Evolutionary conservation across 2,888 invertebrate genomes (phyloP), one percentile per base, ranked within the genome.

Genomic region (Epistrophe eligans): DNA sequence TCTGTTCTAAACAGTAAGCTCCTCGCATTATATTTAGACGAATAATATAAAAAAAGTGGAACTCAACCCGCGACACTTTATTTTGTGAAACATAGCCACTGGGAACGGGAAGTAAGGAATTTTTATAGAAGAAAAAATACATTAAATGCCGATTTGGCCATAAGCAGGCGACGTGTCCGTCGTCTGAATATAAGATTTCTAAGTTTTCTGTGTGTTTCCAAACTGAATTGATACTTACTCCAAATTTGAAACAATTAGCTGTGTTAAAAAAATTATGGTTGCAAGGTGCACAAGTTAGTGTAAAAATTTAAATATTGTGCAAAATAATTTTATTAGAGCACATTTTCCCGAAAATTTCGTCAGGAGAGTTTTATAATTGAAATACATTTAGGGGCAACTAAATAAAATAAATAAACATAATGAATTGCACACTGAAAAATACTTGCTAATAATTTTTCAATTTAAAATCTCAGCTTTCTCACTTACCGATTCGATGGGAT

Each of bases 401-500:
- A 24, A 24, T 24, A 24, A 24, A 24, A 24, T 24, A 24, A 24
- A 24, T 24, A 73, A 67, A 66, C 57, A 62, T 74, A n/a, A 17
- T 58, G 17, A 58, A 62, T 45, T 43, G 35, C 13, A 17, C 19
- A 32, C 17, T 28, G 10, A 4, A 38, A 66, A 50, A 67, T 67
- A 67, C 35, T 32, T 67, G 19, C 67, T 13, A 45, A 19, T 55
- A 45, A 15, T 52, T 55, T 77, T 79, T 43, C 13, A 45, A 60
- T 45, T 32, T 24, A n/a, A 28, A 62, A 58, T 73, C 35, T 62
- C 13, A 19, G 19, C 60, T 70, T 19, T 64, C 77, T 93, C 94
- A 94, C 94, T 94, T 93, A 94, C 94, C 94, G 94, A 94, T 94
- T 94, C 94, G 94, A 94, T 94, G 93, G 94, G 93, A 94, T 94